These are phyloP conservation scores for Setipinna tenuifilis DNA, from an alignment of 2,797 vertebrate species.

Conservation along the genomic window DNA sequence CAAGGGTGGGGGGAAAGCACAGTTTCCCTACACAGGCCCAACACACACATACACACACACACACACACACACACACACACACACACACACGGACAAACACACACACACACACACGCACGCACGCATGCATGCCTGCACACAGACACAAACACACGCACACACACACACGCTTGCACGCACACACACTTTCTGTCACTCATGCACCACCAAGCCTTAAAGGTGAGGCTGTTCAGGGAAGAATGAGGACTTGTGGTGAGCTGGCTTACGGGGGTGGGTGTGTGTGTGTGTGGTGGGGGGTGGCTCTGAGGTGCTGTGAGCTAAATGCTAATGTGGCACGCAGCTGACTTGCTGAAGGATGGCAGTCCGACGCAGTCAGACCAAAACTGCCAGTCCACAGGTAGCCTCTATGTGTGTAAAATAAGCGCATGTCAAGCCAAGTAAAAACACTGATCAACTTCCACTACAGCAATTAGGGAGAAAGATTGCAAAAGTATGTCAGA, in stretches of 20 bases:
- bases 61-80: neutral
- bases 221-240: conserved; percentile 11
- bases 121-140: neutral
- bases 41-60: neutral
- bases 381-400: too few species aligned
- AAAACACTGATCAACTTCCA: too few species aligned
- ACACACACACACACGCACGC: neutral
- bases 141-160: neutral
- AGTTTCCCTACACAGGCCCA: neutral
- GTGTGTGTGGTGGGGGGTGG: too few species aligned
- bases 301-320: neutral
- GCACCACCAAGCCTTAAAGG: neutral
- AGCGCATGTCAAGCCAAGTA: too few species aligned
- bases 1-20: neutral
- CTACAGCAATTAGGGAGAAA: too few species aligned
- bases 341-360: too few species aligned
- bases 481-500: too few species aligned
- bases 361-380: too few species aligned
- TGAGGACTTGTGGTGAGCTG: conserved; percentile 1
- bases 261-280: neutral
- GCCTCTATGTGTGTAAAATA: too few species aligned
- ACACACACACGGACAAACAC: neutral
- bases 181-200: neutral
- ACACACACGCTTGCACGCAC: neutral
- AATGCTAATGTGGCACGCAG: conserved; percentile 1